A percentile compares a stretch with the other conserved stretches of the same genome.
Evolutionary conservation across 2,888 invertebrate genomes (phyloP).

Genomic region (Digitonthophagus gazella): DNA sequence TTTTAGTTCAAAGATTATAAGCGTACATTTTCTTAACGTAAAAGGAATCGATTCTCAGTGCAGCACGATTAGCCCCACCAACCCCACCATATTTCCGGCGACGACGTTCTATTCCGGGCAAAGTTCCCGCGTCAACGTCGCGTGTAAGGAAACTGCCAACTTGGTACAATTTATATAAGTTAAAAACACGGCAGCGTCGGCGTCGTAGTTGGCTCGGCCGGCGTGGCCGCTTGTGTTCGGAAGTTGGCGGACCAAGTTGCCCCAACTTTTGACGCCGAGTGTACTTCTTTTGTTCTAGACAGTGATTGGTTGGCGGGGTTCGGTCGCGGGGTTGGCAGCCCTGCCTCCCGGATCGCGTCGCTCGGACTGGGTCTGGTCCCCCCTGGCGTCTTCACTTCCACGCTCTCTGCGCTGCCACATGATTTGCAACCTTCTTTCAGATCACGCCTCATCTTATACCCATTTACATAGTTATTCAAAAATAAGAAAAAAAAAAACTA

Average conservation of each 20-base stretch:
- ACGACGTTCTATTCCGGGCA: not conserved
- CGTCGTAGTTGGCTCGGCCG: not conserved
- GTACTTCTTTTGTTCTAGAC: constrained; percentile 53
- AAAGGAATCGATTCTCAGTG: not conserved
- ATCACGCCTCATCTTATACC: not conserved
- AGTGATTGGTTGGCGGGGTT: constrained; percentile 52
- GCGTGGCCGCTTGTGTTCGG: constrained; percentile 1
- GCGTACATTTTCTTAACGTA: no score
- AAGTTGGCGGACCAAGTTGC: constrained; percentile 30
- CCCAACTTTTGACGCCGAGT: constrained; percentile 44
- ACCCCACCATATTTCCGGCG: no score
- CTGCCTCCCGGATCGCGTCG: constrained; percentile 27
- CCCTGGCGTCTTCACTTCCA: not conserved
- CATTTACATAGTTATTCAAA: no score
- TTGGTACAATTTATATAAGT: not conserved
- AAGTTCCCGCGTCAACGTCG: not conserved
- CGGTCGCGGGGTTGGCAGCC: constrained; percentile 44
- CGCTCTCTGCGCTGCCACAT: not conserved
- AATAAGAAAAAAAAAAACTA: no score
- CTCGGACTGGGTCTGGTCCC: constrained; percentile 19
- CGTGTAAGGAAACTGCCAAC: not conserved
- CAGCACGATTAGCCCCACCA: no score
- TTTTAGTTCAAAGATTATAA: no score
- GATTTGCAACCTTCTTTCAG: not conserved
- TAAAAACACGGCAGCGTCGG: not conserved